Base-by-base conservation (phyloP, 2,797 vertebrate genomes). In the Siniperca undulata region DNA sequence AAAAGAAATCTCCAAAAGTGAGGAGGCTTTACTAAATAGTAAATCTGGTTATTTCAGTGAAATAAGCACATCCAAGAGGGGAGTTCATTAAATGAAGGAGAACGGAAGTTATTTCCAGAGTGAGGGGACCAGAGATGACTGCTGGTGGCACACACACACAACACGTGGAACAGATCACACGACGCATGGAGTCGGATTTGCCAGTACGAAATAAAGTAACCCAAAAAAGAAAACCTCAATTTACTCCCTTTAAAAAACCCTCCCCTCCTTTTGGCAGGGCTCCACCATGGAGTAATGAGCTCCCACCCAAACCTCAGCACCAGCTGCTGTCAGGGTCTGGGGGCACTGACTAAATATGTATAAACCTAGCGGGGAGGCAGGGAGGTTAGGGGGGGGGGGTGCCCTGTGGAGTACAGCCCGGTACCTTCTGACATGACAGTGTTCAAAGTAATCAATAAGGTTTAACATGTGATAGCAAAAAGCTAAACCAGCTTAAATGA, bases 101-200 rank as follows among this genome's bases (percentile, higher is more conserved):
- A 89, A 61, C 84, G 82, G 90, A 92, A 93, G 91, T 92, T 65
- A 88, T 91, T 92, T 91, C 64, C 84, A 88, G 82, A 50, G 56
- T 80, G 79, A 80, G 79, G 77, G 70, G 81, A 77, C 78, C 78
- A 65, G 75, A 86, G 83, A 27, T 77, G 90, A 86, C 86, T 89
- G 88, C 89, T 89, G 89, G 92, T 91, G 92, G 90, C 90, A 90
- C 88, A 89, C 89, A 86, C 83, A 86, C 83, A 16, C 74, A 86
- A 91, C 94, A 95, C 92, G 95, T 95, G 94, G 94, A 95, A 95
- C 81, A 93, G 81, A 93, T 95, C 93, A 94, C 89, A 86, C 88
- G 30, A 85, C 55, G 82, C 88, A 89, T 90, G 86, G 83, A 90
- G 88, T 85, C 53, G 84, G 89, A 94, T 93, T 92, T 89, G 82